A percentile compares a stretch with the other conserved stretches of the same genome.
These are phyloP conservation scores for Drosophila athabasca DNA, from an alignment of 1,140 invertebrate genomes.

Conservation along the genomic window DNA sequence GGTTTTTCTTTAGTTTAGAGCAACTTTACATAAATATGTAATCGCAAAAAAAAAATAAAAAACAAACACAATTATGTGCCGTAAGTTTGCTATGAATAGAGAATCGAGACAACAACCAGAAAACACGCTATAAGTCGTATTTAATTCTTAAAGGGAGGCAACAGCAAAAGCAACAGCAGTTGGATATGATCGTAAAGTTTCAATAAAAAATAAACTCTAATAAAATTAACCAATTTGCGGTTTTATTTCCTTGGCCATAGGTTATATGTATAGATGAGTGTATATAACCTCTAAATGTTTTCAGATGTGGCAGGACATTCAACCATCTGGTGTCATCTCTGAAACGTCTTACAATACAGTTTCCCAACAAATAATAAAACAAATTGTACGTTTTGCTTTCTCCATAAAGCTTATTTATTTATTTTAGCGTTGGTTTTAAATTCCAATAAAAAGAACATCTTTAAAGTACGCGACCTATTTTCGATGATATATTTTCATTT, in stretches of 20 bases:
- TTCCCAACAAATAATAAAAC: no score
- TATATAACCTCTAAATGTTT: background rate
- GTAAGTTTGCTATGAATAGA: slow-evolving; percentile 64
- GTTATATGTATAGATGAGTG: background rate
- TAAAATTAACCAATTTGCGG: slow-evolving; percentile 43
- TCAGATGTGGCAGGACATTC: no score
- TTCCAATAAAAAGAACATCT: no score
- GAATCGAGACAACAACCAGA: slow-evolving; percentile 33
- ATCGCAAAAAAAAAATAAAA: slow-evolving; percentile 17
- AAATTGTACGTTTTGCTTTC: no score
- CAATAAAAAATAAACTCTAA: slow-evolving; percentile 79
- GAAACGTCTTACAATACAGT: no score
- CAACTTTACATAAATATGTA: slow-evolving; percentile 58
- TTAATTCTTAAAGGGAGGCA: slow-evolving; percentile 47
- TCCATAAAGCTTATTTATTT: no score
- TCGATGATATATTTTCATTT: no score
- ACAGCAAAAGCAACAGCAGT: slow-evolving; percentile 62
- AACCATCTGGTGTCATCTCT: no score
- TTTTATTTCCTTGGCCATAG: slow-evolving; percentile 1
- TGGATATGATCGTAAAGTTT: slow-evolving; percentile 75
- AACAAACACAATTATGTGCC: slow-evolving; percentile 48
- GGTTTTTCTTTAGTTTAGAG: slow-evolving; percentile 48
- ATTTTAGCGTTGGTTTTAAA: no score
- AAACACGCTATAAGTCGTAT: slow-evolving; percentile 54
- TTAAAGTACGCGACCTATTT: no score